These are phyloP conservation scores for Dipodomys ordii DNA, from an alignment of 2,113 vertebrate species.

Conservation along the genomic window DNA sequence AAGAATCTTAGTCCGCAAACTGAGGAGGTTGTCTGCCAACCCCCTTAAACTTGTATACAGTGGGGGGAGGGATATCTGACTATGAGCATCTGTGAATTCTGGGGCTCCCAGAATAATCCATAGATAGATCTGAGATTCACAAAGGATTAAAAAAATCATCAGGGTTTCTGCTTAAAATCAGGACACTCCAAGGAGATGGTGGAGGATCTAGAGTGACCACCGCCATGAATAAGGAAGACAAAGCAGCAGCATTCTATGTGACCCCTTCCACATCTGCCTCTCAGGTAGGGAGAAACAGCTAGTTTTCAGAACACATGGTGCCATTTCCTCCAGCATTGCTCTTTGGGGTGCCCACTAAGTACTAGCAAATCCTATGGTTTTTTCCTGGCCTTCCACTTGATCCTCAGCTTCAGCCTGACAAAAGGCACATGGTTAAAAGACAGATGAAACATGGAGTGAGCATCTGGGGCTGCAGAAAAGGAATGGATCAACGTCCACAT, in stretches of 20 bases:
- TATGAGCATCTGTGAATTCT: background rate
- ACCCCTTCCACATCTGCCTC: background rate
- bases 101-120: background rate
- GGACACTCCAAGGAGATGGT: background rate
- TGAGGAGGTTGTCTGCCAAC: background rate
- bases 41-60: background rate
- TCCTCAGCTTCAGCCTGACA: background rate
- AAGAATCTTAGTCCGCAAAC: background rate
- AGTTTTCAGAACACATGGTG: background rate
- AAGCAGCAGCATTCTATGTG: background rate
- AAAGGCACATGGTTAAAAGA: background rate
- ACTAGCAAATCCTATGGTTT: background rate
- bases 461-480: background rate
- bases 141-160: background rate
- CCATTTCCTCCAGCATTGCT: background rate
- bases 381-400: background rate
- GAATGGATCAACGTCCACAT: too few relatives aligned
- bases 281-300: background rate
- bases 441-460: background rate
- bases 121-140: background rate
- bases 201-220: background rate
- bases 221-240: background rate
- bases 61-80: background rate
- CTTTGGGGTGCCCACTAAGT: background rate
- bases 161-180: conserved; percentile 37